A percentile compares a stretch with the other conserved stretches of the same genome.
Conservation (phyloP, 2,797 vertebrate species). For the Chrosomus eos region DNA sequence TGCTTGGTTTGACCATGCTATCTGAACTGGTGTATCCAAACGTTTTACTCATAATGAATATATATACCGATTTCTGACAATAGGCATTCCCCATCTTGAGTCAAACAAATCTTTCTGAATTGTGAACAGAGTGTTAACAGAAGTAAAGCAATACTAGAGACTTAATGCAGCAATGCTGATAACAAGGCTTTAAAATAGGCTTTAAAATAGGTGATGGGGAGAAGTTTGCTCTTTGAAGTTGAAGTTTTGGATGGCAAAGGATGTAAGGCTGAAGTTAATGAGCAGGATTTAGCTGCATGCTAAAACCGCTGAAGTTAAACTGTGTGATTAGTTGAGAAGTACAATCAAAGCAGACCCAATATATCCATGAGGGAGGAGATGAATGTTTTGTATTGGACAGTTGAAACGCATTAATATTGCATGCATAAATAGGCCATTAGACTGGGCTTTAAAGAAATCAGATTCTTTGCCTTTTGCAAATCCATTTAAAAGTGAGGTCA, state of each 20-base stretch:
- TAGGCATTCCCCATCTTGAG: neutral
- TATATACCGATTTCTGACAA: neutral
- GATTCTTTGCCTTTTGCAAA: constrained; percentile 60
- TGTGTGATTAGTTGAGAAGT: constrained; percentile 44
- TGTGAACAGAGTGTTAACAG: neutral
- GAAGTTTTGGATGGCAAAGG: constrained; percentile 20
- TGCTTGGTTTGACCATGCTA: neutral
- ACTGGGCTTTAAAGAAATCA: constrained; percentile 58
- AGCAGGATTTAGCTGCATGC: constrained; percentile 41
- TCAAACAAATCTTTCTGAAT: neutral
- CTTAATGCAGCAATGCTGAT: constrained; percentile 2
- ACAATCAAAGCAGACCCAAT: constrained; percentile 55
- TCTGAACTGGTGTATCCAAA: neutral
- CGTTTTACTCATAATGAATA: neutral
- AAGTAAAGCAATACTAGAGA: constrained; percentile 12
- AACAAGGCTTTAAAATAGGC: constrained; percentile 32
- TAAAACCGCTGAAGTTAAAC: constrained; percentile 23
- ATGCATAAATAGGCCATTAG: constrained; percentile 62
- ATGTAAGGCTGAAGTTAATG: constrained; percentile 38
- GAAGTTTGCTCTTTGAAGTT: constrained; percentile 50
- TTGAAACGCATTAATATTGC: constrained; percentile 60
- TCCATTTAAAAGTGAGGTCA: constrained; percentile 62
- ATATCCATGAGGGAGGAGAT: constrained; percentile 17
- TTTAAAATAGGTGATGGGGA: constrained; percentile 43
- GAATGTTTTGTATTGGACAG: constrained; percentile 57